A percentile compares a stretch with the other conserved stretches of the same genome.
phyloP scores from a whole-genome alignment of 2,113 vertebrate species.

The Falcunculus frontatus region DNA sequence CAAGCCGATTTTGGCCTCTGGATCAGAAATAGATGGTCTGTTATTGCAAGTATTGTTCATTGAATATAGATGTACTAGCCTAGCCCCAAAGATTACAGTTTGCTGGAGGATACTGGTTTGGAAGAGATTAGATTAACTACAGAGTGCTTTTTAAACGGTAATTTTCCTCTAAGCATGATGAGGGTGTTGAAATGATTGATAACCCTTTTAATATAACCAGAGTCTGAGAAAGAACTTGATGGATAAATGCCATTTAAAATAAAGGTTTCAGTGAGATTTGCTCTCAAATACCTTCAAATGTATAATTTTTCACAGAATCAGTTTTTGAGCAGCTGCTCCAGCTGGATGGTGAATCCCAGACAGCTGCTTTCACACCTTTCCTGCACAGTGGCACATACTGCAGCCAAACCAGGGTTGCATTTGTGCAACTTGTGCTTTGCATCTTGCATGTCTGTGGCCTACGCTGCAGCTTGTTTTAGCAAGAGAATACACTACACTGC shows the following conservation, averaged over 20 bases:
- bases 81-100: background rate
- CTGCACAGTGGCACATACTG: background rate
- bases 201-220: background rate
- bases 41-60: background rate
- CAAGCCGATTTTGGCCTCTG: background rate
- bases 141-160: background rate
- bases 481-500: constrained; percentile 13
- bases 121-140: background rate
- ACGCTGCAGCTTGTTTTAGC: background rate
- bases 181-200: background rate
- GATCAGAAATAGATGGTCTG: background rate
- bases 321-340: background rate
- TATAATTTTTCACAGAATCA: background rate
- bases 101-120: background rate
- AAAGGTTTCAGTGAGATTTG: background rate
- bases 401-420: background rate
- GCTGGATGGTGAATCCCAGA: background rate
- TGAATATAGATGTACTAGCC: background rate
- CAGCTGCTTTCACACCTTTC: background rate
- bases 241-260: background rate
- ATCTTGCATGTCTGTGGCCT: background rate
- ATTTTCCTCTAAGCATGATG: background rate
- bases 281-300: background rate
- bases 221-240: background rate
- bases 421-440: background rate